Evolutionary conservation across 2,797 vertebrate genomes (phyloP).

Genomic region (Poecile montanus): DNA sequence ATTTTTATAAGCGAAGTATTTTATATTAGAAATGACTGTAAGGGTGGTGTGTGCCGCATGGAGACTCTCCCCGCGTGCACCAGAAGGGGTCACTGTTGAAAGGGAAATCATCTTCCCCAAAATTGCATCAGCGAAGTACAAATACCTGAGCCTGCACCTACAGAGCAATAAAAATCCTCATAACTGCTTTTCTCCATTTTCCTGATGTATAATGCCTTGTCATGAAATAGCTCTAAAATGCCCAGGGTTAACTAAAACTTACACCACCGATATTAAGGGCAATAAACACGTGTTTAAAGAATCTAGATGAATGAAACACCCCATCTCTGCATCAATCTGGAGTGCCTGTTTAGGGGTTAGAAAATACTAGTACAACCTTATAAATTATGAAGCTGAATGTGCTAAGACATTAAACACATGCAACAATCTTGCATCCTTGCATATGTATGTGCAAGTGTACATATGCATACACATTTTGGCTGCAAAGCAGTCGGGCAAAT

Average conservation of each 20-base stretch:
- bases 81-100: conserved; percentile 62
- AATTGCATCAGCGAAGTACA: neutral
- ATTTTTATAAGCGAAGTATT: neutral
- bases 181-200: neutral
- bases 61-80: rapidly evolving
- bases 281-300: neutral
- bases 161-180: neutral
- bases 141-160: neutral
- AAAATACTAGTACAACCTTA: neutral
- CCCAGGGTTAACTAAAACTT: neutral
- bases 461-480: neutral
- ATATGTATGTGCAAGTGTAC: too few relatives aligned
- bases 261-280: neutral
- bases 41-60: rapidly evolving
- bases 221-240: neutral
- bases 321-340: neutral
- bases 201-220: neutral
- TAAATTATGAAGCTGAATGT: neutral
- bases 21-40: neutral
- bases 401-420: neutral
- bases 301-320: neutral
- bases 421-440: neutral
- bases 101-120: neutral
- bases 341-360: neutral
- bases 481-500: rapidly evolving